Conservation (phyloP, 1,140 invertebrate genomes). For the Sarcophaga peregrina region DNA sequence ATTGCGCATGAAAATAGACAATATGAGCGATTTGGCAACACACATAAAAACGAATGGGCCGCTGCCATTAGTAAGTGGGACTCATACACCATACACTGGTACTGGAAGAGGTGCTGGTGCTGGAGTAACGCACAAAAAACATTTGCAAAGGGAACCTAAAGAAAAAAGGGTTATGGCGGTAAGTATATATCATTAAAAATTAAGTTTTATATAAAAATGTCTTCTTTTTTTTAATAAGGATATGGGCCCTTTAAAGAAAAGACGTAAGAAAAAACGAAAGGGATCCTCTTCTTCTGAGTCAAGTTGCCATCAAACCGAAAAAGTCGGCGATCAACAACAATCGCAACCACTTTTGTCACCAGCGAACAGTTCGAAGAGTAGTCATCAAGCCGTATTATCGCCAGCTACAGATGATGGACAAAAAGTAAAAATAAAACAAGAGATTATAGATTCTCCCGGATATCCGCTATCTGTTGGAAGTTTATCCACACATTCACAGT, state of each 20-base stretch:
- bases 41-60: constrained; percentile 55
- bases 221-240: constrained; percentile 51
- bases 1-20: constrained; percentile 57
- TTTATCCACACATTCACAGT: constrained; percentile 33
- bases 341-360: constrained; percentile 29
- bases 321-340: neutral
- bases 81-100: constrained; percentile 50
- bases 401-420: constrained; percentile 51
- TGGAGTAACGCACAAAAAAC: constrained; percentile 52
- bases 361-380: constrained; percentile 33
- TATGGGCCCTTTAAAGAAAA: constrained; percentile 62
- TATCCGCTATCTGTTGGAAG: constrained; percentile 28
- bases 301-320: constrained; percentile 56
- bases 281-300: constrained; percentile 64
- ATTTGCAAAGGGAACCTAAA: constrained; percentile 59
- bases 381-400: constrained; percentile 8
- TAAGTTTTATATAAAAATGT: neutral
- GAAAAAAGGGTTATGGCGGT: constrained; percentile 61
- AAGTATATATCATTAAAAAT: constrained; percentile 44
- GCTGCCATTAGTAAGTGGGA: neutral
- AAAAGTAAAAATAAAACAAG: constrained; percentile 60
- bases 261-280: constrained; percentile 65
- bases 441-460: constrained; percentile 60
- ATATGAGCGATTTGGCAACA: constrained; percentile 55
- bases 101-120: neutral